Base-by-base conservation (phyloP, 2,888 invertebrate genomes). In the Lochmaea capreae region DNA sequence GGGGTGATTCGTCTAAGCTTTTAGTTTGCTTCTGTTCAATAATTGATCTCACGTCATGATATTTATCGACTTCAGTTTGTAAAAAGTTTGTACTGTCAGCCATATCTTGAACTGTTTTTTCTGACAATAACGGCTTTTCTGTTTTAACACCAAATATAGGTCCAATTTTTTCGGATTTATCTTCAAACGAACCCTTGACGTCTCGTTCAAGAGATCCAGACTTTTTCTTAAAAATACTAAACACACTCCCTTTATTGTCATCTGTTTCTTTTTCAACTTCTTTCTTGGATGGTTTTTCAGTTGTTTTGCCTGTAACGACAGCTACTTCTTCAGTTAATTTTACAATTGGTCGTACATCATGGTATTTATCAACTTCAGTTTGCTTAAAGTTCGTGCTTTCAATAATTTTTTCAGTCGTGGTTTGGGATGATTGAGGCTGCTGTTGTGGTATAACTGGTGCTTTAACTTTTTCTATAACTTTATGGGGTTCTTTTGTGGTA, bases 1-100 rank as follows among this genome's bases (percentile, higher is more conserved):
- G 46, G 5, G 14, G 52, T n/a, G 33, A 42, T 63, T 63, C 46
- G 14, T 18, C 52, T 61, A 18, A 9, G 11, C 39, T 58, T 57
- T 26, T 46, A 18, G 16, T 22, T 42, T 43, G 5, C 18, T 69
- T 62, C 10, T 16, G 39, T 59, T 12, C 18, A 8, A 43, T 49
- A 57, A 71, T 62, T 9, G 77, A 73, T 54, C 73, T 73, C 10
- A 78, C 78, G 73, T 79, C 79, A 49, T 79, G 72, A 57, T 75
- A 83, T 12, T 79, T 73, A 59, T 79, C 72, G 52, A 83, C 71
- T 54, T 65, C 61, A 62, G 65, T 69, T 49, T 61, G 18, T 16
- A 78, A 33, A 42, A 66, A 66, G n/a, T 62, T 71, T 14, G 61
- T 67, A 10, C 80, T 79, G 18, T 79, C 65, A 3, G 75, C 18